Base-by-base conservation (phyloP, 2,113 vertebrate genomes). In the Carlito syrichta region DNA sequence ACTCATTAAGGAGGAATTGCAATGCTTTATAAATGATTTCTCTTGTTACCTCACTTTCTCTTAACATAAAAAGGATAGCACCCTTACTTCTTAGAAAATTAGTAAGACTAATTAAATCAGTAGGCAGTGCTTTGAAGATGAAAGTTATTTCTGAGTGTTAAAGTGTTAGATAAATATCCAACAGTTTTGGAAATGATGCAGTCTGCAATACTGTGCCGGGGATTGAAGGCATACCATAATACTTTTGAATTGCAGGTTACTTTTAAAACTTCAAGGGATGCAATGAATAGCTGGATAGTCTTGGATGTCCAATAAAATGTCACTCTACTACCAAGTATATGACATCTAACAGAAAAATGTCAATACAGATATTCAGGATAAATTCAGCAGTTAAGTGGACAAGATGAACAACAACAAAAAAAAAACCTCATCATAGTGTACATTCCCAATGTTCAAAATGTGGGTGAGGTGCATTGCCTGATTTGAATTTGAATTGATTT, bases 71-170 rank as follows among this genome's bases (percentile, higher is more conserved):
- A 66, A 62, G 2, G 20, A 69, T 38, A 71, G 11, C 30, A 81
- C 35, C 84, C 8, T 81, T 89, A 52, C 25, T 81, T 92, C 32
- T 58, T 43, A 58, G 71, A 91, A 96, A 96, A 86, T 91, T 48
- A 93, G 58, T 66, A 93, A 95, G 58, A 86, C 45, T 96, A 93
- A 93, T 91, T 84, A 77, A 96, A 11, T 96, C 77, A 85, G 38
- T 48, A 91, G n/a, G 38, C 48, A 89, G 20, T 81, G 54, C 73
- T 95, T 96, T 91, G 35, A 96, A 77, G 52, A 96, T 93, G 48
- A 91, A 95, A 89, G 30, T 66, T 32, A 25, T 68, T 91, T 52
- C 38, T 71, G 69, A 88, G 58, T 81, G 77, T 77, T 77, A 88
- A 91, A 94, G 17, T 91, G 40, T 40, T 86, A 79, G 40, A 38